These are phyloP conservation scores for Drosophila fuyamai DNA, from an alignment of 1,140 invertebrate species.

Conservation along the genomic window DNA sequence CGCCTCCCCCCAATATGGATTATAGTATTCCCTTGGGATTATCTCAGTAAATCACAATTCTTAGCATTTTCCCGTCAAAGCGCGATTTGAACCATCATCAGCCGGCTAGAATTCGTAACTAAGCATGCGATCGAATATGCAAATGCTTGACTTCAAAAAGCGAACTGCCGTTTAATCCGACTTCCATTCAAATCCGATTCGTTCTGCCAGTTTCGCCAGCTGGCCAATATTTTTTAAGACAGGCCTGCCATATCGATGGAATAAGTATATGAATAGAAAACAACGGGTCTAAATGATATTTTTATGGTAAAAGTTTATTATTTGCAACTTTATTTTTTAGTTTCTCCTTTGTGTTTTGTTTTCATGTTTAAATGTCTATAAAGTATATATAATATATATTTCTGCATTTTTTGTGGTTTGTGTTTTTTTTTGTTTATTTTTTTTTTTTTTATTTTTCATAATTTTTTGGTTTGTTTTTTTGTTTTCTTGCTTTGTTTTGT, in stretches of 20 bases:
- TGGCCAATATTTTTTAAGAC: constrained; percentile 2
- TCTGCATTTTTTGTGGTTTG: constrained; percentile 57
- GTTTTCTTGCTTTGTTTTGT: constrained; percentile 42
- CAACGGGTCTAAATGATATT: constrained; percentile 32
- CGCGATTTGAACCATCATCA: background rate
- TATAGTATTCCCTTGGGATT: background rate
- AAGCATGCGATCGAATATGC: background rate
- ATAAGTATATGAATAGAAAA: background rate
- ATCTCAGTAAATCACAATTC: background rate
- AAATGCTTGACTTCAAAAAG: constrained; percentile 2
- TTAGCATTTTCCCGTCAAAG: background rate
- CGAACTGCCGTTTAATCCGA: background rate
- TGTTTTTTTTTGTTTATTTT: constrained; percentile 40
- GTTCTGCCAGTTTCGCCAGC: constrained; percentile 8
- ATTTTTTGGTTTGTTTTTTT: constrained; percentile 44
- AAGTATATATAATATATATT: constrained; percentile 85
- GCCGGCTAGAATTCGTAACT: background rate
- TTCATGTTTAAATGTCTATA: constrained; percentile 84
- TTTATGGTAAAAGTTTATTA: constrained; percentile 84
- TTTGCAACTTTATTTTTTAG: constrained; percentile 84
- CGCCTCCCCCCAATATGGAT: background rate
- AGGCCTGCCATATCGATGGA: constrained; percentile 6
- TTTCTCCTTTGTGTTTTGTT: constrained; percentile 73
- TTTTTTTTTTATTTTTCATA: constrained; percentile 50
- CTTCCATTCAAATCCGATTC: constrained; percentile 6